Evolutionary conservation across 1,140 invertebrate species (phyloP).

Genomic region (Orius insidiosus): DNA sequence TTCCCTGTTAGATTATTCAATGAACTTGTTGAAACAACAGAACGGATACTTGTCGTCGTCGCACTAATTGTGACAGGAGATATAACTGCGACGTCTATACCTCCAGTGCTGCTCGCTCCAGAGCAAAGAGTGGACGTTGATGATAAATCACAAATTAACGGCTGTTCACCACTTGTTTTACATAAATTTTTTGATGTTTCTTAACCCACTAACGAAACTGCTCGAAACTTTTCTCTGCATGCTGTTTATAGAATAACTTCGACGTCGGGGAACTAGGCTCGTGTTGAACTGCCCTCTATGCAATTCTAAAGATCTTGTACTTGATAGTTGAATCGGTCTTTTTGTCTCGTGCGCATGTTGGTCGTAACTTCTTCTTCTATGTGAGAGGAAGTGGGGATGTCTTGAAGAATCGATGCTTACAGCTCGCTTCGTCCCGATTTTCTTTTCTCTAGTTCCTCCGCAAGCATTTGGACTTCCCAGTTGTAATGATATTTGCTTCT

Average conservation of each 20-base stretch:
- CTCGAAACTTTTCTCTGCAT: constrained; percentile 1
- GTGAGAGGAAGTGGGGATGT: not conserved
- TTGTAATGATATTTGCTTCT: constrained; percentile 1
- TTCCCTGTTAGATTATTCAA: no score
- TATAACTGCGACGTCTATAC: no score
- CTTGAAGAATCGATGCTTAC: constrained; percentile 1
- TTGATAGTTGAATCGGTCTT: not conserved
- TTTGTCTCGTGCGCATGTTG: not conserved
- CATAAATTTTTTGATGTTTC: no score
- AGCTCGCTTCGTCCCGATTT: constrained; percentile 1
- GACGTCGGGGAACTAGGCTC: not conserved
- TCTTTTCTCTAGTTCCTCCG: constrained; percentile 8
- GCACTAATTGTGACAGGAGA: no score
- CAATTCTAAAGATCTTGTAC: not conserved
- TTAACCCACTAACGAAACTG: not conserved
- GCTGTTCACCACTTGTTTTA: no score
- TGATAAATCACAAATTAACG: no score
- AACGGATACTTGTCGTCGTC: no score
- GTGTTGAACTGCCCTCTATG: not conserved
- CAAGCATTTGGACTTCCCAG: constrained; percentile 10
- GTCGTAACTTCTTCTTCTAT: not conserved
- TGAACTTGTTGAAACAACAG: no score
- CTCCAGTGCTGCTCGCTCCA: no score
- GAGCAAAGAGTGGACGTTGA: no score
- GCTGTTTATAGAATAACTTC: not conserved